phyloP scores from a whole-genome alignment of 2,888 invertebrate species.

The Syrista parreyssii region DNA sequence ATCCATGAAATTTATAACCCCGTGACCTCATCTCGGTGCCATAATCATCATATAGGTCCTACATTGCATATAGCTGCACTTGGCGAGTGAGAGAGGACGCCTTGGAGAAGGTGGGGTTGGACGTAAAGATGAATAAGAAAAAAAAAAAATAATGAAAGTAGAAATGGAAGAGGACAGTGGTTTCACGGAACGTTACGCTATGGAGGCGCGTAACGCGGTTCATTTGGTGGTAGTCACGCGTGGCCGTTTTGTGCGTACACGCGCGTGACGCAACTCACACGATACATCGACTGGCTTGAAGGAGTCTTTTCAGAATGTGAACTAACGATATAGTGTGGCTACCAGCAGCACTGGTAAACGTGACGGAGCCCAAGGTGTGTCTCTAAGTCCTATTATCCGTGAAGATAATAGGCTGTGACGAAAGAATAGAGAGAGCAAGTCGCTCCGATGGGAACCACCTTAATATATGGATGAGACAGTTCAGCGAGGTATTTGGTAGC shows the following conservation, averaged over 20 bases:
- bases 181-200: slow-evolving; percentile 49
- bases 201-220: slow-evolving; percentile 54
- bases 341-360: not conserved
- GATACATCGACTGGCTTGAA: not conserved
- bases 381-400: not conserved
- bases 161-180: slow-evolving; percentile 31
- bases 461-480: slow-evolving; percentile 47
- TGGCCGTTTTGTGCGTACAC: slow-evolving; percentile 18
- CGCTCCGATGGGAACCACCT: slow-evolving; percentile 40
- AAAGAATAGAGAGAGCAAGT: slow-evolving; percentile 50
- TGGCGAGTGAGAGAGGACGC: not conserved
- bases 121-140: not conserved
- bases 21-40: slow-evolving; percentile 15
- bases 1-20: slow-evolving; percentile 47
- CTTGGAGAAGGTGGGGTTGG: not conserved
- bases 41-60: too few species aligned
- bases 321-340: not conserved
- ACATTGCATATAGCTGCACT: not conserved
- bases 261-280: not conserved
- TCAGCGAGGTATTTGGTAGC: slow-evolving; percentile 27
- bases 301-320: not conserved
- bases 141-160: not conserved
- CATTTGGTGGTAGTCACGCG: slow-evolving; percentile 57
- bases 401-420: slow-evolving; percentile 15
- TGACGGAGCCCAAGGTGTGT: not conserved